Base-by-base conservation (phyloP, 2,113 vertebrate species). In the Phodopus roborovskii region DNA sequence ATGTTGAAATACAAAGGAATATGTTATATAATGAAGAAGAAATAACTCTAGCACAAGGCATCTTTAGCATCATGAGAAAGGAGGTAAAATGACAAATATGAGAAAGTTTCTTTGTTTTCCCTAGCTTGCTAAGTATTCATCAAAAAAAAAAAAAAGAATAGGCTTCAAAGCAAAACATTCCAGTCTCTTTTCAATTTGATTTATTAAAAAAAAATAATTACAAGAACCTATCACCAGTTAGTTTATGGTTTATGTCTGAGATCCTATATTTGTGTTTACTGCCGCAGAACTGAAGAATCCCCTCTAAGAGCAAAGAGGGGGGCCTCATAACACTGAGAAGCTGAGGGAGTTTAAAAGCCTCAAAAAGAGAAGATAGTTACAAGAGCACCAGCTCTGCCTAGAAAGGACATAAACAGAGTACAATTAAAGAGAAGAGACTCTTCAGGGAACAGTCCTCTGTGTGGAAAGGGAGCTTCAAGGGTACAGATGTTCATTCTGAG, bases 281-380 rank as follows among this genome's bases (percentile, higher is more conserved):
- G n/a, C 19, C 7, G 0, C 28, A 70, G 45, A 87, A 50, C 6
- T 87, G 28, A 22, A 36, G 19, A 50, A 26, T 87, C n/a, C 30
- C 11, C 20, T 70, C 30, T 50, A 5, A 6, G 20, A 64, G 39
- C 4, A 9, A 45, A 30, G 36, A 15, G 20, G 7, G 7, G 19
- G 17, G 0, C 6, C 19, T 86, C 2, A 26, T n/a, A 68, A 24
- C 64, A 70, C 19, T 15, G 19, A 70, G 45, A n/a, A n/a, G 17
- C 3, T 24, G 3, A 24, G 5, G 33, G 5, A 87, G 4, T 0
- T 36, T 68, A 26, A 12, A 53, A 16, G 33, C 1, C 5, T 68
- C 64, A 50, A 20, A 20, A 87, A 87, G 45, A 20, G 20, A 45
- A 86, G 16, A 64, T 50, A 68, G 20, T 20, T 50, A 26, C 30